Evolutionary conservation across 2,888 invertebrate genomes (phyloP).

Genomic region (Drosophila engyochracea): DNA sequence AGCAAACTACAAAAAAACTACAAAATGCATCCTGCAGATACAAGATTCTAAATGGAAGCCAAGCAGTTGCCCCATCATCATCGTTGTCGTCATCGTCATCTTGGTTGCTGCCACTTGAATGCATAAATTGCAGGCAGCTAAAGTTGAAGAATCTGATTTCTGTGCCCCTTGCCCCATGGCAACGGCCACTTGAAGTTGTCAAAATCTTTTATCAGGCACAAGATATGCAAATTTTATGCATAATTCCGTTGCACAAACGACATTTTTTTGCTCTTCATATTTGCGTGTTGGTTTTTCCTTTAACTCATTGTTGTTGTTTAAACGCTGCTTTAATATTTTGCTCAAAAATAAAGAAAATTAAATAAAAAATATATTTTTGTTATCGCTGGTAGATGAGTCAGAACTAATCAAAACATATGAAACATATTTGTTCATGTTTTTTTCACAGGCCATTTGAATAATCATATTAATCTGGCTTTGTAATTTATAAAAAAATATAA

Average conservation of each 20-base stretch:
- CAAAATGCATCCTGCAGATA: slow-evolving; percentile 65
- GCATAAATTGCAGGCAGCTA: slow-evolving; percentile 74
- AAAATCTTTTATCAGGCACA: slow-evolving; percentile 66
- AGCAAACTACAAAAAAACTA: slow-evolving; percentile 51
- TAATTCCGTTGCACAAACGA: slow-evolving; percentile 48
- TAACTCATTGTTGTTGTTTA: slow-evolving; percentile 17
- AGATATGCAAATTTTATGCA: slow-evolving; percentile 65
- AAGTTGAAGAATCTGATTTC: slow-evolving; percentile 60
- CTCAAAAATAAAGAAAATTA: neutral
- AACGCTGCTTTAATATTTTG: slow-evolving; percentile 38
- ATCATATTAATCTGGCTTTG: neutral
- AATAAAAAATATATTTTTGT: neutral
- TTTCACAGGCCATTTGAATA: neutral
- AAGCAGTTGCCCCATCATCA: slow-evolving; percentile 51
- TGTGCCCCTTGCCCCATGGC: slow-evolving; percentile 18
- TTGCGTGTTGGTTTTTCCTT: neutral
- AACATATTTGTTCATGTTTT: neutral
- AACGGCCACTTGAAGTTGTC: slow-evolving; percentile 74
- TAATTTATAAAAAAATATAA: neutral
- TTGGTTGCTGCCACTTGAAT: slow-evolving; percentile 71
- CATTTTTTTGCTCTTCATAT: slow-evolving; percentile 12
- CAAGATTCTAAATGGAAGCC: slow-evolving; percentile 46
- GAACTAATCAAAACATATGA: neutral
- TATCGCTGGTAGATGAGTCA: neutral
- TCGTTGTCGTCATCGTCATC: slow-evolving; percentile 42